Conservation (phyloP, 2,888 invertebrate species). For the Nephrocerus scutellatus region DNA sequence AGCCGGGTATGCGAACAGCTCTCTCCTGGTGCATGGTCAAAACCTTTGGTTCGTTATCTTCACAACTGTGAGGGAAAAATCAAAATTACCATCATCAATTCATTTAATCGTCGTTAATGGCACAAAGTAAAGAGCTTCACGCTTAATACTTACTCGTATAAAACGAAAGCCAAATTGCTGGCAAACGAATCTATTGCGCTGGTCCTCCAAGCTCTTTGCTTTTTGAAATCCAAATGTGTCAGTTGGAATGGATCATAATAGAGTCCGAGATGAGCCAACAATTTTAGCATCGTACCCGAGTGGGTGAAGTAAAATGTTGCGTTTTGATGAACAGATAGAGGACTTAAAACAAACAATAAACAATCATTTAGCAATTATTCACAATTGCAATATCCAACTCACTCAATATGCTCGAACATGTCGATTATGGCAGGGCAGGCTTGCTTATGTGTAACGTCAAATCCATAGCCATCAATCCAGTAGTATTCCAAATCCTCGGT, state of each 20-base stretch:
- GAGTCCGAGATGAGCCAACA: slow-evolving; percentile 64
- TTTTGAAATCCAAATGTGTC: slow-evolving; percentile 50
- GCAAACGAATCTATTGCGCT: slow-evolving; percentile 69
- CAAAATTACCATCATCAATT: too few relatives aligned
- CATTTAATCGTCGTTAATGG: too few relatives aligned
- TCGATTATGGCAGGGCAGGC: slow-evolving; percentile 69
- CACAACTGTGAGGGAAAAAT: slow-evolving; percentile 23
- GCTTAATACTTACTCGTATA: slow-evolving; percentile 60
- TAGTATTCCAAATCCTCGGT: slow-evolving; percentile 71
- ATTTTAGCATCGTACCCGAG: slow-evolving; percentile 73
- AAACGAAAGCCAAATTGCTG: slow-evolving; percentile 70
- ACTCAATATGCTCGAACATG: slow-evolving; percentile 65
- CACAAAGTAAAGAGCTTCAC: too few relatives aligned
- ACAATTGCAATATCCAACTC: slow-evolving; percentile 32
- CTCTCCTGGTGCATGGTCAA: slow-evolving; percentile 70
- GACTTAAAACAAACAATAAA: slow-evolving; percentile 26
- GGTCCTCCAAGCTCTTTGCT: slow-evolving; percentile 54
- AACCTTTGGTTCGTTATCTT: slow-evolving; percentile 48
- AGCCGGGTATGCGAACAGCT: slow-evolving; percentile 61
- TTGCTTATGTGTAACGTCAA: slow-evolving; percentile 63
- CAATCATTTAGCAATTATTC: too few relatives aligned
- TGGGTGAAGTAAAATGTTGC: slow-evolving; percentile 71
- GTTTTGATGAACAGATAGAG: slow-evolving; percentile 38
- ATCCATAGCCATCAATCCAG: slow-evolving; percentile 77
- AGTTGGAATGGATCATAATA: slow-evolving; percentile 60